Evolutionary conservation across 2,888 invertebrate genomes (phyloP).

Genomic region (Zele albiditarsus): DNA sequence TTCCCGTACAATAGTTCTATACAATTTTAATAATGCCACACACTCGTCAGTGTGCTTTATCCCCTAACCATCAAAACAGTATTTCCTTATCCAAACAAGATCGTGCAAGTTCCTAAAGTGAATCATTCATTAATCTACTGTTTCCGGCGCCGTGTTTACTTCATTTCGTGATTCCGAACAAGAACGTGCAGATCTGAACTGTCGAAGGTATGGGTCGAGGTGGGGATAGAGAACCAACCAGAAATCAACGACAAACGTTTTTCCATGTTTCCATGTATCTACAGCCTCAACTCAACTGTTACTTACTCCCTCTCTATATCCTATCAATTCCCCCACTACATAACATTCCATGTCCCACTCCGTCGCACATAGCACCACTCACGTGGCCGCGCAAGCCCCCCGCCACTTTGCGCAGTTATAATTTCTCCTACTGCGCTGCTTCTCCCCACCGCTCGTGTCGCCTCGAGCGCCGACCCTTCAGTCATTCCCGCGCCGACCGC

Average conservation of each 20-base stretch:
- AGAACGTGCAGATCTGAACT: not conserved
- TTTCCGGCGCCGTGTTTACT: slow-evolving; percentile 9
- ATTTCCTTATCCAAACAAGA: slow-evolving; percentile 4
- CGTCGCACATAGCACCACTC: not conserved
- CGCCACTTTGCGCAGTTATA: slow-evolving; percentile 11
- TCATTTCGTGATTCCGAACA: not conserved
- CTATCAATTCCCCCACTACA: slow-evolving; percentile 1
- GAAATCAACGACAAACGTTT: slow-evolving; percentile 38
- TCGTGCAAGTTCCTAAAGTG: slow-evolving; percentile 6
- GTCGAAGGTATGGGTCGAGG: not conserved
- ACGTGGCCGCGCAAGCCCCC: not conserved
- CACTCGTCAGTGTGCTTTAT: not conserved
- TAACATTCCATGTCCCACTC: slow-evolving; percentile 13
- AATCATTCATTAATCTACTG: slow-evolving; percentile 3
- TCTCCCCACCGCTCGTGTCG: slow-evolving; percentile 21
- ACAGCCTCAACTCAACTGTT: slow-evolving; percentile 24
- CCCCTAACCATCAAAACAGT: slow-evolving; percentile 18
- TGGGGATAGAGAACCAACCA: slow-evolving; percentile 4
- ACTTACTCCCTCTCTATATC: slow-evolving; percentile 16
- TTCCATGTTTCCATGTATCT: slow-evolving; percentile 28
- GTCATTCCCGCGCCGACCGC: slow-evolving; percentile 69
- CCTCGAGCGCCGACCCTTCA: slow-evolving; percentile 56
- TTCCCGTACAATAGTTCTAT: not conserved
- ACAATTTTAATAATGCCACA: not conserved
- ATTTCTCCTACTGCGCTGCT: slow-evolving; percentile 12